Conservation (phyloP, 1,140 invertebrate genomes). For the Drosophila pandora region DNA sequence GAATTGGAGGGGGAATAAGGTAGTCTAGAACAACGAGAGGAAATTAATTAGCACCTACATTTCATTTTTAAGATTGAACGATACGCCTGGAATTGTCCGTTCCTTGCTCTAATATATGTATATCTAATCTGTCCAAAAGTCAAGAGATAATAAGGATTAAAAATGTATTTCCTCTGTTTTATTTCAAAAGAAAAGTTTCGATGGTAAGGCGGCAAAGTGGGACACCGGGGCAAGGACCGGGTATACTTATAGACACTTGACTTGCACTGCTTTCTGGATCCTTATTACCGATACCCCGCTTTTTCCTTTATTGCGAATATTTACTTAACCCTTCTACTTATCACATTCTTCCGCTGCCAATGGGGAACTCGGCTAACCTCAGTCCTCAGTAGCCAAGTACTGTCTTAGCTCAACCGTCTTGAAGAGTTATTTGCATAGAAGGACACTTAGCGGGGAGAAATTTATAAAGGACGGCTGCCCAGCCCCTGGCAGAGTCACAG, state of each 20-base stretch:
- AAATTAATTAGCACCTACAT: background rate
- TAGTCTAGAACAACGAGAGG: background rate
- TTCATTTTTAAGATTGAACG: background rate
- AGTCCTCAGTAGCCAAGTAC: background rate
- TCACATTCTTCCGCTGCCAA: background rate
- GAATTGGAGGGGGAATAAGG: background rate
- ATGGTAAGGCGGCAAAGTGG: background rate
- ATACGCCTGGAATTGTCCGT: too few relatives aligned
- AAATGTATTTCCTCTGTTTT: background rate
- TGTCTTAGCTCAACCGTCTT: constrained; percentile 10
- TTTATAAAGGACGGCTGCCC: constrained; percentile 2
- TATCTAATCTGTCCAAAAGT: too few relatives aligned
- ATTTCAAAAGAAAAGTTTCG: background rate
- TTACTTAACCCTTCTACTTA: constrained; percentile 1
- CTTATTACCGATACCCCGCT: background rate
- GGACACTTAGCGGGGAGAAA: constrained; percentile 19
- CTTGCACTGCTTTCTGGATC: background rate
- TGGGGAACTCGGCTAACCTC: background rate
- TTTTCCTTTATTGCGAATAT: background rate
- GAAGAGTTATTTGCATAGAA: constrained; percentile 37
- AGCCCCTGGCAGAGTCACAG: background rate
- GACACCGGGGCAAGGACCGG: background rate
- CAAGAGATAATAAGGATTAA: background rate
- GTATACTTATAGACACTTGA: background rate
- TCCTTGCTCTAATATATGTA: too few relatives aligned